Base-by-base conservation (phyloP, 2,888 invertebrate species). In the Tachina fera region DNA sequence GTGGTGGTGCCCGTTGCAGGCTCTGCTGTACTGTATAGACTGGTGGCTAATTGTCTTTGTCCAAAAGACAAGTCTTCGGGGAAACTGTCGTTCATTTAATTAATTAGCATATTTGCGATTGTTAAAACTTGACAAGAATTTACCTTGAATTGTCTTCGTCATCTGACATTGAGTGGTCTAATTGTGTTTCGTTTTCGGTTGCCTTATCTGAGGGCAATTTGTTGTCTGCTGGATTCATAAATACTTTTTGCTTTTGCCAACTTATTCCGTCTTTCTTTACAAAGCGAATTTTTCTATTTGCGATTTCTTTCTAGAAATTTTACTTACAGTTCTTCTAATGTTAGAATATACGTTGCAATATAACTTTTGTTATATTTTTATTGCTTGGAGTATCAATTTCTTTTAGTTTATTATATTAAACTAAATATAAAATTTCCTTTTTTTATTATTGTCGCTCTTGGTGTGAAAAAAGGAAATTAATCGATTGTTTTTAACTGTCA, bases 141-240 rank as follows among this genome's bases (percentile, higher is more conserved):
- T 92, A 94, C 94, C 93, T 93, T 92, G 93, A 93, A 93, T 93
- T 93, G 92, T 93, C 94, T 93, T 93, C 94, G 91, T 92, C 91
- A 89, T 90, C 90, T 79, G 87, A 86, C 83, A 82, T 82, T 76
- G 83, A 65, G 13, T 83, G 85, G 49, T 79, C 63, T 60, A 51
- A 56, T 68, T 80, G 43, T 19, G 53, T 43, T 65, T 80, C 61
- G 75, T 72, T 47, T 22, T 71, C 67, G 49, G 49, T 16, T 60
- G 71, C 80, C 77, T 77, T 77, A 47, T 84, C 75, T 77, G 77
- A 56, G 51, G 83, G 74, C 74, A 75, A 78, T 49, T 87, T 84
- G 41, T 81, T 81, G 67, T 74, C 67, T 71, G 68, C 43, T 71
- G 80, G 83, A 75, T 86, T 86, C 85, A 86, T 78, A 71, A 71